Evolutionary conservation across 2,797 vertebrate species (phyloP).

Genomic region (Anniella stebbinsi): DNA sequence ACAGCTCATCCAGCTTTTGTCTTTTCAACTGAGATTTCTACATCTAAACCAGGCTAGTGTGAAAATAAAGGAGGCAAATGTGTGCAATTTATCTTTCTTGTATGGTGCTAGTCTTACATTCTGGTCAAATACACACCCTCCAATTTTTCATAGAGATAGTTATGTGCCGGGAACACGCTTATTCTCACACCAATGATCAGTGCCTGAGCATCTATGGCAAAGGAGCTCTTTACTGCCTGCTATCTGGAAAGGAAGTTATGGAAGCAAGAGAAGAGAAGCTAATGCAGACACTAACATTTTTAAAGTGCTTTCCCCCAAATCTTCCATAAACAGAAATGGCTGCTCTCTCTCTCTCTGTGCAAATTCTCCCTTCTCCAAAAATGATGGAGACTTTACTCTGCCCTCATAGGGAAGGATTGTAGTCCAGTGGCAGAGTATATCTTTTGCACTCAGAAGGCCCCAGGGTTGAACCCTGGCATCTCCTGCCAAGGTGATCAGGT

Average conservation of each 20-base stretch:
- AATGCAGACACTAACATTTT: neutral
- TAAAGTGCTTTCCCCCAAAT: neutral
- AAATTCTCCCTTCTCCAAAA: neutral
- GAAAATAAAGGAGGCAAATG: neutral
- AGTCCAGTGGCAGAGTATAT: neutral
- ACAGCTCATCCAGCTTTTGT: too few relatives aligned
- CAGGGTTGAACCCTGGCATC: neutral
- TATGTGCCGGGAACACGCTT: neutral
- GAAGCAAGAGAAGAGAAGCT: neutral
- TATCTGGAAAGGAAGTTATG: neutral
- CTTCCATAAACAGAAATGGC: neutral
- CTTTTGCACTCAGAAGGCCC: neutral
- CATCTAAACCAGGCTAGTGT: neutral
- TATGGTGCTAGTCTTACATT: neutral
- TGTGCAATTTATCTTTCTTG: neutral
- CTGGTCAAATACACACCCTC: neutral
- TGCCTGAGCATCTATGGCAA: neutral
- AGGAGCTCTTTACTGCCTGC: neutral
- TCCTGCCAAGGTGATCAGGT: neutral
- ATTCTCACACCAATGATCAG: neutral
- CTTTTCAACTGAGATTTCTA: neutral
- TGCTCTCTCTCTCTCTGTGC: neutral
- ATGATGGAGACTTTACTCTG: neutral
- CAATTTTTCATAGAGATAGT: neutral
- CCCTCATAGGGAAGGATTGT: neutral